phyloP scores from a whole-genome alignment of 2,113 vertebrate species.

The Poeciliopsis occidentalis region DNA sequence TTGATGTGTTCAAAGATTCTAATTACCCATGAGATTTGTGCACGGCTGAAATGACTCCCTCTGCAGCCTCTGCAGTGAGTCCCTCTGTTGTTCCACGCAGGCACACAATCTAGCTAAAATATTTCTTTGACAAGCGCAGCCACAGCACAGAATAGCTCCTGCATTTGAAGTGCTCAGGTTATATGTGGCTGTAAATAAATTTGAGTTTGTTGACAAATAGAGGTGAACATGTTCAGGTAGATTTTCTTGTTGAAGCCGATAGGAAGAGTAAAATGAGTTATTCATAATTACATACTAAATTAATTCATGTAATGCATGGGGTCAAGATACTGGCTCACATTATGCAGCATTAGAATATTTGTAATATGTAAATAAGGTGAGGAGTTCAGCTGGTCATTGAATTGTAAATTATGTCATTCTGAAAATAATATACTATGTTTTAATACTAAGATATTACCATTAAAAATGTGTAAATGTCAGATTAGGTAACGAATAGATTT shows the following conservation, averaged over 20 bases:
- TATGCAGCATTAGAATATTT: slow-evolving; percentile 6
- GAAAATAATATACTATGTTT: no score
- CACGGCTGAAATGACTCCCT: slow-evolving; percentile 32
- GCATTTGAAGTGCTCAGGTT: neutral
- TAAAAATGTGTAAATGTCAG: neutral
- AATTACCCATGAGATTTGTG: slow-evolving; percentile 65
- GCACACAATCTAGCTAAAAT: slow-evolving; percentile 13
- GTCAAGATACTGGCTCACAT: slow-evolving; percentile 13
- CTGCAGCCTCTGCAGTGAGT: slow-evolving; percentile 25
- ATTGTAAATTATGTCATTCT: no score
- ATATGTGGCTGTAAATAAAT: slow-evolving; percentile 17
- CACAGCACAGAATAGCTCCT: neutral
- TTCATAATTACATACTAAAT: neutral
- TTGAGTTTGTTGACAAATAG: slow-evolving; percentile 10
- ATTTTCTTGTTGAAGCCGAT: neutral
- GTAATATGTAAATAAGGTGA: slow-evolving; percentile 13
- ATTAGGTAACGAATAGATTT: no score
- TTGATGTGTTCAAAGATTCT: slow-evolving; percentile 66
- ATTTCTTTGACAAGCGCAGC: neutral
- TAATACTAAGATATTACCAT: no score
- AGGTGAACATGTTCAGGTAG: slow-evolving; percentile 16
- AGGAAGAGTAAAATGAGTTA: slow-evolving; percentile 6
- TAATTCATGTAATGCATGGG: slow-evolving; percentile 17
- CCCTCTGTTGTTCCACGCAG: slow-evolving; percentile 21
- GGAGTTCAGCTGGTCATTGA: neutral